phyloP scores from a whole-genome alignment of 2,113 vertebrate species.

The Muntiacus muntjak region DNA sequence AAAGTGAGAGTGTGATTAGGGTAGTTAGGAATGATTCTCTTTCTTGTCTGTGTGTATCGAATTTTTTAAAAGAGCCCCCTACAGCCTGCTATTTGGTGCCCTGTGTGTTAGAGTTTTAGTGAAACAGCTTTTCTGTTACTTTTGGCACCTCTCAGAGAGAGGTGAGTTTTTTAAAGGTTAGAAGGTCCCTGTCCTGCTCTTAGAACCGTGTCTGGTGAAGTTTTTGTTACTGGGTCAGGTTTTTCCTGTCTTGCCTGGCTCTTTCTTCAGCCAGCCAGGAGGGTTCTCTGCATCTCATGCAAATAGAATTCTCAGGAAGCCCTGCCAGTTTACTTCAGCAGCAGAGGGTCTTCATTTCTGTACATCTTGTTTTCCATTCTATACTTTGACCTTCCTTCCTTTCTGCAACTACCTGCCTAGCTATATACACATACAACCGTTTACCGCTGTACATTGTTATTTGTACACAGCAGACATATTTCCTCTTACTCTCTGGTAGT shows the following conservation, averaged over 20 bases:
- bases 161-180: not conserved
- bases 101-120: not conserved
- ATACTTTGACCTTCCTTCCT: not conserved
- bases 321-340: not conserved
- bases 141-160: not conserved
- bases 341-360: not conserved
- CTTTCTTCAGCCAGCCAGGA: not conserved
- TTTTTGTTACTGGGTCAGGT: not conserved
- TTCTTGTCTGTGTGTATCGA: not conserved
- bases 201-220: slow-evolving; percentile 10
- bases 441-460: not conserved
- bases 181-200: slow-evolving; percentile 16
- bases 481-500: not conserved
- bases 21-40: not conserved
- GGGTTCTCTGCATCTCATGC: not conserved
- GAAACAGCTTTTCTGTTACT: not conserved
- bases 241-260: not conserved
- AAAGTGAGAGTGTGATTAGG: not conserved
- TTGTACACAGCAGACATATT: not conserved
- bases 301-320: not conserved
- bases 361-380: not conserved
- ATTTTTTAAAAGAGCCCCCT: not conserved
- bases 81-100: not conserved
- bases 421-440: not conserved
- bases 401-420: not conserved